Evolutionary conservation across 1,140 invertebrate species (phyloP), one percentile per base, ranked within the genome.

Genomic region (Nephila pilipes): DNA sequence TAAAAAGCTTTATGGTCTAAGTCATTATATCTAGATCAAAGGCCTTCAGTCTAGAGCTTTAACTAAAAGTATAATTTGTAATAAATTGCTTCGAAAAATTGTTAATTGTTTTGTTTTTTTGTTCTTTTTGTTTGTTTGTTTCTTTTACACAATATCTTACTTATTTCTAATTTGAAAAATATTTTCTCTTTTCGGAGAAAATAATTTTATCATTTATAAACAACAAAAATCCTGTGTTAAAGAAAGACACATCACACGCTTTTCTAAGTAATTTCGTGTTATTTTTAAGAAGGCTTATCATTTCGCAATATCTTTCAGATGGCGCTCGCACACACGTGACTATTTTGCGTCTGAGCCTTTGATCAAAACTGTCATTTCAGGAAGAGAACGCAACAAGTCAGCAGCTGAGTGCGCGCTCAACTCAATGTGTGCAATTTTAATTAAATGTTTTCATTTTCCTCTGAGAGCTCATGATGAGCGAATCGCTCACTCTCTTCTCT

Each of bases 401-500:
- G 89, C 79, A 91, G 89, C 89, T 32, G n/a, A 20, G 22, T 14
- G 22, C 25, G n/a, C 57, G 16, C 79, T 91, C 89, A 91, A 91
- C 89, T 91, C 89, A 46, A 65, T 20, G n/a, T 14, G 22, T 63
- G 38, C 18, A 79, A 80, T 54, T 90, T 90, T 90, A 54, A 29
- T 55, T 79, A 79, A 55, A 38, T 87, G 85, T 90, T 90, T 90
- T 90, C 88, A 79, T 46, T 90, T 90, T 90, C 69, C 22, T n/a
- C 57, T 20, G 25, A 29, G 46, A 79, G 65, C 91, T 87, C 83
- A 93, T 58, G 83, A 93, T 93, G 91, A 93, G 85, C 91, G 83
- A 63, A 32, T 22, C 60, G 32, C 65, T 55, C 25, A 75, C 85
- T 14, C 46, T 92, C 60, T 65, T 65, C 29, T 85, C 90, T n/a